Evolutionary conservation across 2,113 vertebrate genomes (phyloP).

Genomic region (Syngnathus floridae): DNA sequence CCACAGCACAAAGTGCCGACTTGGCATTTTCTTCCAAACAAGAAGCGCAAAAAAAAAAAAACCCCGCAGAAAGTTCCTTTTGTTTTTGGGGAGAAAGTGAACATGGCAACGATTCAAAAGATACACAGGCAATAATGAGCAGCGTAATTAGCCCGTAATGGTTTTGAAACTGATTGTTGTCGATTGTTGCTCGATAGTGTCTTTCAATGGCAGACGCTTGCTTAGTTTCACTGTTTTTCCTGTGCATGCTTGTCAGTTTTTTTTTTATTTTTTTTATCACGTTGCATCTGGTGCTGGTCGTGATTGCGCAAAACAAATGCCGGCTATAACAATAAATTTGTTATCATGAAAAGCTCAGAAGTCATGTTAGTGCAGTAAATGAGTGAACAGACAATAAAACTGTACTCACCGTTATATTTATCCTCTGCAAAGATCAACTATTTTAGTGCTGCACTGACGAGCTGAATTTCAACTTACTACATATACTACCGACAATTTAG

Average conservation of each 20-base stretch:
- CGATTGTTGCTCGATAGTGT: constrained; percentile 54
- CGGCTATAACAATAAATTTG: neutral
- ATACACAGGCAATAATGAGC: constrained; percentile 75
- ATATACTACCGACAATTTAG: too few species aligned
- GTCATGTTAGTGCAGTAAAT: neutral
- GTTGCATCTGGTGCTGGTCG: neutral
- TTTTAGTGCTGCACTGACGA: too few species aligned
- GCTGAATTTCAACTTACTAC: too few species aligned
- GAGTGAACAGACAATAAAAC: too few species aligned
- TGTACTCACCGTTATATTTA: too few species aligned
- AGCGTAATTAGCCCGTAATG: constrained; percentile 70
- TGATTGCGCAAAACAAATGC: neutral
- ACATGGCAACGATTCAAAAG: constrained; percentile 76
- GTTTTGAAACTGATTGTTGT: constrained; percentile 60
- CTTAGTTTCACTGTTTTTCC: constrained; percentile 4
- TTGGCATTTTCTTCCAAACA: constrained; percentile 72
- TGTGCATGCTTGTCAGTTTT: neutral
- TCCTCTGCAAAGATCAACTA: too few species aligned
- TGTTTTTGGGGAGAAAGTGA: constrained; percentile 72
- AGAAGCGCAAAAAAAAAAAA: constrained; percentile 46
- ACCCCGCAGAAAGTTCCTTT: constrained; percentile 66
- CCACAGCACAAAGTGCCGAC: constrained; percentile 64
- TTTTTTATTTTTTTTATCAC: neutral
- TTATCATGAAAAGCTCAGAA: neutral
- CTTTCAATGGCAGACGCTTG: constrained; percentile 42